Conservation (phyloP, 2,113 vertebrate species). For the Talpa occidentalis region DNA sequence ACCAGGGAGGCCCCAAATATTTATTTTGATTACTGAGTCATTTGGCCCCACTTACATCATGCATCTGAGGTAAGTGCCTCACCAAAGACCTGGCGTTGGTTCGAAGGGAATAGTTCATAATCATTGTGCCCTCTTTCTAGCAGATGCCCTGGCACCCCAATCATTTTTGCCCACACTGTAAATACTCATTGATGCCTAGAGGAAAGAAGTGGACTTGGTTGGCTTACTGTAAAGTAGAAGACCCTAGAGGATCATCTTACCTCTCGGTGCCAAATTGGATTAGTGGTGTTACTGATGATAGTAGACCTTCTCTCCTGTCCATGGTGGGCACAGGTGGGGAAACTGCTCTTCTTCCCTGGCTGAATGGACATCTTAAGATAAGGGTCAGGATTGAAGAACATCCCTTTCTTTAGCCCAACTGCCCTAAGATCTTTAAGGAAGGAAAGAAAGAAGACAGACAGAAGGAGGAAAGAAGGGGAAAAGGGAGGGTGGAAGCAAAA, state of each 20-base stretch:
- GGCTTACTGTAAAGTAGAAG: not conserved
- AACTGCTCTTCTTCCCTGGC: constrained; percentile 97
- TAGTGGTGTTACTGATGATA: constrained; percentile 98
- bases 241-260: constrained; percentile 82
- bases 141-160: not conserved
- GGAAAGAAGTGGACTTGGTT: not conserved
- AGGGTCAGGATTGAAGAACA: constrained; percentile 99
- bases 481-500: not conserved
- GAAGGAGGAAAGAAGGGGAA: not conserved
- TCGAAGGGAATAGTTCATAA: not conserved
- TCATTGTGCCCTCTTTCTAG: not conserved
- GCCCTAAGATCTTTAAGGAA: constrained; percentile 93
- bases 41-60: not conserved
- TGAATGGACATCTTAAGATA: constrained; percentile 99
- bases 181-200: not conserved
- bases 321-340: constrained; percentile 97
- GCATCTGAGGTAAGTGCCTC: not conserved
- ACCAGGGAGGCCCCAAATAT: too few relatives aligned
- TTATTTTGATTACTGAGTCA: not conserved
- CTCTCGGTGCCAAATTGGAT: constrained; percentile 98
- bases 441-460: constrained; percentile 45
- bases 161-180: not conserved
- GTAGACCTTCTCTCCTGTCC: constrained; percentile 96
- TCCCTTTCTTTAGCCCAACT: constrained; percentile 97
- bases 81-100: not conserved